Evolutionary conservation across 1,140 invertebrate species (phyloP).

Genomic region (Drosophila pandora): DNA sequence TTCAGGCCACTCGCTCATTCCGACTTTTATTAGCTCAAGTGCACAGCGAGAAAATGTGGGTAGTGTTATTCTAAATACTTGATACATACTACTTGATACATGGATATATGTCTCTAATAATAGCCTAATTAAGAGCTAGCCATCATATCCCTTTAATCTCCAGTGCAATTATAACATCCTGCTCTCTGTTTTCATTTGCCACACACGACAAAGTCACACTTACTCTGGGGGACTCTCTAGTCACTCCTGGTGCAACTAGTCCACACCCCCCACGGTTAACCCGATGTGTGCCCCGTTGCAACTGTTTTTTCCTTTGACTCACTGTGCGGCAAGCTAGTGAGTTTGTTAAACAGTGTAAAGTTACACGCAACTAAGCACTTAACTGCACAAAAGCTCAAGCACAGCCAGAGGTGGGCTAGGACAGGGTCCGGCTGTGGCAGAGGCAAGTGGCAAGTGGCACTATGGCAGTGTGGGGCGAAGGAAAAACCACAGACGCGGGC

Average conservation of each 20-base stretch:
- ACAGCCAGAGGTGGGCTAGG: conserved; percentile 1
- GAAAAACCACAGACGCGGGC: conserved; percentile 56
- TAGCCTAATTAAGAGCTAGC: too few relatives aligned
- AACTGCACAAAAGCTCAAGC: conserved; percentile 72
- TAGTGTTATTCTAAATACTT: too few relatives aligned
- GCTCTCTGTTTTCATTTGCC: conserved; percentile 56
- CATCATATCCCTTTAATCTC: not conserved
- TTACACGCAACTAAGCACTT: conserved; percentile 81
- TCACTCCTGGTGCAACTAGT: conserved; percentile 11
- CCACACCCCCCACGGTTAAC: not conserved
- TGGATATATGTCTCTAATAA: too few relatives aligned
- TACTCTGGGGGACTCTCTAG: conserved; percentile 20
- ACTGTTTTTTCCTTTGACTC: conserved; percentile 28
- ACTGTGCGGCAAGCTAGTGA: conserved; percentile 49
- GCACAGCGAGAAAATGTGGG: not conserved
- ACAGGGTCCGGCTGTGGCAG: not conserved
- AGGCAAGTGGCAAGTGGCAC: not conserved
- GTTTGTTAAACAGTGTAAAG: conserved; percentile 80
- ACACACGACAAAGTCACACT: conserved; percentile 54
- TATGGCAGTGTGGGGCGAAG: not conserved
- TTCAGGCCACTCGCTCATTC: conserved; percentile 4
- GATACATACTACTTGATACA: too few relatives aligned
- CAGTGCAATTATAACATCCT: conserved; percentile 9
- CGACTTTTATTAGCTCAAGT: conserved; percentile 15
- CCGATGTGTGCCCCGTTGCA: not conserved